Percentiles rank a stretch among this genome's conserved stretches.
These are phyloP conservation scores for Sporophila hypoxantha DNA, from an alignment of 2,113 vertebrate genomes.

Conservation along the genomic window DNA sequence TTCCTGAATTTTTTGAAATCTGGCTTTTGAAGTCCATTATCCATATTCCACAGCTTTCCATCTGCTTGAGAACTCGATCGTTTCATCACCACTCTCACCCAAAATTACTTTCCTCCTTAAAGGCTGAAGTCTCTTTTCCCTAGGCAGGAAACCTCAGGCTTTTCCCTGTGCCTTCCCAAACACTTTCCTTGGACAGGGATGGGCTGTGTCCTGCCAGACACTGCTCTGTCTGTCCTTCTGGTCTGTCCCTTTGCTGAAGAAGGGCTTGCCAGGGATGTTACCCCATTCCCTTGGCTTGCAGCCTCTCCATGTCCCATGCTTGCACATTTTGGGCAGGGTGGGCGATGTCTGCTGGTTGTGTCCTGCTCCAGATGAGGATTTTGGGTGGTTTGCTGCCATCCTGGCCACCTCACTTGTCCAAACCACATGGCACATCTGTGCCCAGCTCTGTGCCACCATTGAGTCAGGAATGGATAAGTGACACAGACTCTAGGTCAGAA, in stretches of 20 bases:
- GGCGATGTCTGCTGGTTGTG: neutral
- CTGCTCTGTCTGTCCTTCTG: neutral
- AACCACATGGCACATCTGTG: accelerated
- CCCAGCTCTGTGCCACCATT: neutral
- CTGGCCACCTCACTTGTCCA: neutral
- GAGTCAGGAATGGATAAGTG: neutral
- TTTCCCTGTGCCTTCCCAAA: neutral
- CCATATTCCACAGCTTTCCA: neutral
- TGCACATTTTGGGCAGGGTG: neutral
- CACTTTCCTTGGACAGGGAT: accelerated
- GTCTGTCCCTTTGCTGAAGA: neutral
- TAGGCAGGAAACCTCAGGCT: neutral
- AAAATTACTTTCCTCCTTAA: neutral
- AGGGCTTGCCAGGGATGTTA: neutral
- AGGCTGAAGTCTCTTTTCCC: neutral
- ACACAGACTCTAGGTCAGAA: neutral
- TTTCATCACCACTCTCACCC: neutral
- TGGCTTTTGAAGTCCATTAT: slow-evolving; percentile 13
- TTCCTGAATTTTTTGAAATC: slow-evolving; percentile 15
- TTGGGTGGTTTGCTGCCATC: neutral
- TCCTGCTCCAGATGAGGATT: neutral
- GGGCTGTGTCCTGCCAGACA: neutral
- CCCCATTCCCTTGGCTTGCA: neutral
- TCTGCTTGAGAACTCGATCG: neutral
- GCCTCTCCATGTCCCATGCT: accelerated